These are phyloP conservation scores for Bubo blakistoni DNA, from an alignment of 2,113 vertebrate species.

Conservation along the genomic window DNA sequence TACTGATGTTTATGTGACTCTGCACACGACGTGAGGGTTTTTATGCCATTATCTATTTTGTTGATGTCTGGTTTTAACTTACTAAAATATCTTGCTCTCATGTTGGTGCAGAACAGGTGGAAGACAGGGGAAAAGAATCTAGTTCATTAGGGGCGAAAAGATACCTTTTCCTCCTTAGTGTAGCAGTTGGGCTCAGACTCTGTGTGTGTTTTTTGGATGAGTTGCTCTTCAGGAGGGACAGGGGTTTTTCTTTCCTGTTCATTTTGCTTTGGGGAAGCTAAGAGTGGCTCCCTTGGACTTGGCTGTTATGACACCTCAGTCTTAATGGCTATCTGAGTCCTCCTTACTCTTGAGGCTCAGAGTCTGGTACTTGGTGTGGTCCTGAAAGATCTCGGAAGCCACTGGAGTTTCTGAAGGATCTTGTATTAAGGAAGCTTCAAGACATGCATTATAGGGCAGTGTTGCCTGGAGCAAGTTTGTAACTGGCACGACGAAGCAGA, in stretches of 20 bases:
- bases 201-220: not conserved
- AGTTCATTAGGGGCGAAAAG: not conserved
- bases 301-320: not conserved
- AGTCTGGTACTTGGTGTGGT: not conserved
- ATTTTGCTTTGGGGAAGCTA: not conserved
- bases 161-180: not conserved
- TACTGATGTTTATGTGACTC: not conserved
- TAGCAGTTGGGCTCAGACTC: not conserved
- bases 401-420: not conserved
- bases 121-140: not conserved
- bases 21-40: rapidly evolving
- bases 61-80: not conserved
- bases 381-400: not conserved
- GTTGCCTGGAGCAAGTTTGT: rapidly evolving
- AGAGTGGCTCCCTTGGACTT: not conserved
- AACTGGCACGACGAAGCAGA: not conserved
- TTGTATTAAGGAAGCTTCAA: not conserved
- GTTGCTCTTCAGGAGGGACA: not conserved
- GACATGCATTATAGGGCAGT: not conserved
- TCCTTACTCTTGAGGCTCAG: not conserved
- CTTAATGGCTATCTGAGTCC: not conserved
- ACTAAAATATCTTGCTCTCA: not conserved
- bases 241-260: not conserved
- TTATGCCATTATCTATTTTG: not conserved
- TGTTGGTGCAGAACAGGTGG: not conserved